phyloP scores from a whole-genome alignment of 2,113 vertebrate genomes.

The Mobula birostris region DNA sequence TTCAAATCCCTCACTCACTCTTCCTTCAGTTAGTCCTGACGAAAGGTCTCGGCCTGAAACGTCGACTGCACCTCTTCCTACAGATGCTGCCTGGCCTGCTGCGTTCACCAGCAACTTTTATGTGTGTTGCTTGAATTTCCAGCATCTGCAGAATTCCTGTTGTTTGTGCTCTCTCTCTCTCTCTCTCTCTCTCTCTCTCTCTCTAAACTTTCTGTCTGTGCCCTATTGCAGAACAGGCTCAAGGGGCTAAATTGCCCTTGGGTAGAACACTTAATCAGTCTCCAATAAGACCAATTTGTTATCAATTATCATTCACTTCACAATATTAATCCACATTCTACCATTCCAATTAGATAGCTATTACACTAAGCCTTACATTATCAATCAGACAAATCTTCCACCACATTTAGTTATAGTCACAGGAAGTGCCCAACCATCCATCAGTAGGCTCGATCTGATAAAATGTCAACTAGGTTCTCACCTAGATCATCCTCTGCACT shows the following conservation, averaged over 20 bases:
- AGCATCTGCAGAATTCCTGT: too few species aligned
- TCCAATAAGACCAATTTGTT: not conserved
- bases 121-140: too few species aligned
- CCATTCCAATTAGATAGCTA: not conserved
- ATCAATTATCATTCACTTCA: not conserved
- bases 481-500: not conserved
- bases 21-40: too few species aligned
- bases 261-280: not conserved
- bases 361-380: not conserved
- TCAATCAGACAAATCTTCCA: not conserved
- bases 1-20: too few species aligned
- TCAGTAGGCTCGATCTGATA: not conserved
- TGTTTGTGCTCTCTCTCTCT: too few species aligned
- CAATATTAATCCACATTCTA: not conserved
- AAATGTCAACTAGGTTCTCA: not conserved
- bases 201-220: too few species aligned
- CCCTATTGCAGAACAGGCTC: not conserved
- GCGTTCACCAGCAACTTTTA: too few species aligned
- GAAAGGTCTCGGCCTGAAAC: too few species aligned
- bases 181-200: too few species aligned
- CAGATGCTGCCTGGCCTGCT: too few species aligned
- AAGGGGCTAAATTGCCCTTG: not conserved
- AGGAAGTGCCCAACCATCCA: not conserved
- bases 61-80: too few species aligned
- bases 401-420: not conserved